Conservation (phyloP, 2,888 invertebrate species). For the Silvanus unidentatus region DNA sequence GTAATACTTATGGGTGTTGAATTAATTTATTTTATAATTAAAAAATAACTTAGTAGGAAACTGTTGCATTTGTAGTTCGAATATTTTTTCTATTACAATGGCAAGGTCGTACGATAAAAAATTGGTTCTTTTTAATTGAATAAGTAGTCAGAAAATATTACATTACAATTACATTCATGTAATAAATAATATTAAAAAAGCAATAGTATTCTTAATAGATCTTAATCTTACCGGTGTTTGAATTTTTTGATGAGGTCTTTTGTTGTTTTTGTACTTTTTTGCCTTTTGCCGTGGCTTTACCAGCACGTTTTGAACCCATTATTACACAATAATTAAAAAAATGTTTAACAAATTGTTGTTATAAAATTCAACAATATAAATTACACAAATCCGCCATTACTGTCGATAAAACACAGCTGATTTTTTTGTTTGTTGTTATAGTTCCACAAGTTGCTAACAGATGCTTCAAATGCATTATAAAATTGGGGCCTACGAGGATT, state of each 20-base stretch:
- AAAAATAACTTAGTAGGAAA: no score
- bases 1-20: no score
- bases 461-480: no score
- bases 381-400: slow-evolving; percentile 17
- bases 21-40: no score
- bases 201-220: neutral
- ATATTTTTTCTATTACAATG: no score
- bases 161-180: no score
- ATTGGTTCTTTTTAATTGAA: no score
- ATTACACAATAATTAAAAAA: slow-evolving; percentile 4
- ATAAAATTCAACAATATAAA: slow-evolving; percentile 4
- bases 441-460: neutral
- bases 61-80: no score
- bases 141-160: no score
- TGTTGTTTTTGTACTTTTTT: slow-evolving; percentile 11
- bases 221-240: slow-evolving; percentile 11
- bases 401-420: slow-evolving; percentile 21
- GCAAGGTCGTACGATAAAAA: no score
- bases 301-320: slow-evolving; percentile 19
- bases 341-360: slow-evolving; percentile 4
- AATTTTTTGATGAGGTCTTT: slow-evolving; percentile 13
- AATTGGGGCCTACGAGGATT: no score
- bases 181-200: no score
- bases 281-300: slow-evolving; percentile 11
- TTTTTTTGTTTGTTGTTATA: slow-evolving; percentile 9